phyloP scores from a whole-genome alignment of 2,113 vertebrate species.

The Rana temporaria region DNA sequence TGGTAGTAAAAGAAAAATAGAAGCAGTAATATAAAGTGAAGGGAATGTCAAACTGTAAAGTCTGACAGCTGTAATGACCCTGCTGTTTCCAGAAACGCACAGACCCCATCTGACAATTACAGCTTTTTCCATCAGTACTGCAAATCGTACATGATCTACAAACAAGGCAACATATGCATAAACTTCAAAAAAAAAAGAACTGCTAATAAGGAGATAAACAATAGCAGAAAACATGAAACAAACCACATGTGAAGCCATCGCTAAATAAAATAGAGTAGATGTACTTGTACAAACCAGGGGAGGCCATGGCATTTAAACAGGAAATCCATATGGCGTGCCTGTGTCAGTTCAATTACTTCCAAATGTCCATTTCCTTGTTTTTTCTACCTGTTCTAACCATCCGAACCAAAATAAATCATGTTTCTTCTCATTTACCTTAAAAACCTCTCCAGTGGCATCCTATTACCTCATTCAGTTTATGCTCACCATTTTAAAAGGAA shows the following conservation, averaged over 20 bases:
- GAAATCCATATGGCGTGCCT: background rate
- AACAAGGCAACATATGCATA: background rate
- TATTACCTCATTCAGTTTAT: too few species aligned
- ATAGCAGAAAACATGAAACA: background rate
- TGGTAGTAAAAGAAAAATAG: too few species aligned
- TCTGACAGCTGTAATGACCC: background rate
- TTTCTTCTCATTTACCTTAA: background rate
- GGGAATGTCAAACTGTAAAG: background rate
- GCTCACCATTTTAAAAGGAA: too few species aligned
- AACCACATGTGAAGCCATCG: background rate
- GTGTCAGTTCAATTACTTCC: conserved; percentile 22
- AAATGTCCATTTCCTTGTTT: conserved; percentile 4
- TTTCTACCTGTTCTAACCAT: conserved; percentile 3
- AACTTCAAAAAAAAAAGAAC: conserved; percentile 2
- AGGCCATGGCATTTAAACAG: background rate
- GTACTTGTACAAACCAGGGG: background rate
- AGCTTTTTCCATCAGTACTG: background rate
- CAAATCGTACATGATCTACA: background rate
- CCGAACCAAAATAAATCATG: background rate
- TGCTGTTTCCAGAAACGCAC: background rate
- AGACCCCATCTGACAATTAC: background rate
- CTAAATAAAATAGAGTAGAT: background rate
- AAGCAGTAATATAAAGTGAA: too few species aligned
- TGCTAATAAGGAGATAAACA: background rate
- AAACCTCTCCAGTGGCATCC: background rate